Percentiles rank a stretch among this genome's conserved stretches.
Evolutionary conservation across 2,113 vertebrate species (phyloP).

Genomic region (Beaufortia kweichowensis): DNA sequence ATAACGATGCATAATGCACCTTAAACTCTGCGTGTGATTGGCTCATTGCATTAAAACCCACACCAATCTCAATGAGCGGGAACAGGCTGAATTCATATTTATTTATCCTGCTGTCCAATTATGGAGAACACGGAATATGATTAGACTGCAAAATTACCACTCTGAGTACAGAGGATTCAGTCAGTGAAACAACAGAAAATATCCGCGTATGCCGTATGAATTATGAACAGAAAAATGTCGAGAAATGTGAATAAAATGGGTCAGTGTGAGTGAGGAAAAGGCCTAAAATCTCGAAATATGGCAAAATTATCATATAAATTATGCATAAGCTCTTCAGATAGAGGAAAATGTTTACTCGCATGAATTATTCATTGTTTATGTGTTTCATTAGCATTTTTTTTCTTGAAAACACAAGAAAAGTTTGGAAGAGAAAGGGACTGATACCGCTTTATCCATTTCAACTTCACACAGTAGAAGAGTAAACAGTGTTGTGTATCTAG

Average conservation of each 20-base stretch:
- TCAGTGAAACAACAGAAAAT: constrained; percentile 39
- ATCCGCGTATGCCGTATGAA: constrained; percentile 41
- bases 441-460: constrained; percentile 28
- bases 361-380: constrained; percentile 64
- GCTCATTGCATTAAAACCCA: constrained; percentile 16
- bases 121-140: constrained; percentile 31
- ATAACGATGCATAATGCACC: constrained; percentile 25
- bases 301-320: constrained; percentile 61
- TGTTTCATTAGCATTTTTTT: constrained; percentile 60
- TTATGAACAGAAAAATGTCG: constrained; percentile 52
- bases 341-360: constrained; percentile 62
- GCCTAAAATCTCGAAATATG: constrained; percentile 59
- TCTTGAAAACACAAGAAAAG: constrained; percentile 51
- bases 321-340: constrained; percentile 63
- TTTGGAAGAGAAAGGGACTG: constrained; percentile 31
- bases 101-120: constrained; percentile 39
- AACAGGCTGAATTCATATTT: constrained; percentile 44
- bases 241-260: constrained; percentile 54
- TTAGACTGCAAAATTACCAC: constrained; percentile 18
- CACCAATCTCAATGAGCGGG: constrained; percentile 23
- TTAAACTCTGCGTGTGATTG: constrained; percentile 23
- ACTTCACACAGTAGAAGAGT: neutral
- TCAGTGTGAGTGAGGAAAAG: constrained; percentile 49
- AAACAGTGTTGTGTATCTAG: neutral
- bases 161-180: constrained; percentile 17